Conservation (phyloP, 2,113 vertebrate species). For the Bubo scandiacus region DNA sequence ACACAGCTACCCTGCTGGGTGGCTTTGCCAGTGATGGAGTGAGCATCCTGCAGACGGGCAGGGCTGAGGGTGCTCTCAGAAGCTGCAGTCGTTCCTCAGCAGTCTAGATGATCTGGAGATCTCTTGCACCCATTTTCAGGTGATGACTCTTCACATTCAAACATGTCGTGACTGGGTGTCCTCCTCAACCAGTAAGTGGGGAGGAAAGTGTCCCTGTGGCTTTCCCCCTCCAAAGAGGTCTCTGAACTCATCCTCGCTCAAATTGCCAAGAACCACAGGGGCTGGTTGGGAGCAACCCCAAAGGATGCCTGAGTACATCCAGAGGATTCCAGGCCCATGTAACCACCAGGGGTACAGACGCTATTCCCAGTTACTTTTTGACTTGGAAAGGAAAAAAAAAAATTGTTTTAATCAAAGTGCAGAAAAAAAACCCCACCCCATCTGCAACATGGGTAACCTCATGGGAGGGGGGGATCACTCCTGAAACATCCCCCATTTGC, state of each 20-base stretch:
- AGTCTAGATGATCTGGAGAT: not conserved
- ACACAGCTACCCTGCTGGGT: no score
- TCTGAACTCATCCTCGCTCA: not conserved
- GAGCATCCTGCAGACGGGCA: not conserved
- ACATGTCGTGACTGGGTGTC: not conserved
- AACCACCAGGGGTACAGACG: not conserved
- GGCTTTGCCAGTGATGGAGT: not conserved
- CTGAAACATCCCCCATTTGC: not conserved
- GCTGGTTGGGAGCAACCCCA: not conserved
- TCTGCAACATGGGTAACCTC: not conserved
- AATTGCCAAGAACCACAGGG: not conserved
- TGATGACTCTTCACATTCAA: not conserved
- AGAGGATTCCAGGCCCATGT: not conserved
- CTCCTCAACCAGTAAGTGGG: not conserved
- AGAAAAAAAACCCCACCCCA: not conserved
- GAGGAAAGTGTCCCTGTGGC: not conserved
- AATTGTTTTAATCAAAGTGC: not conserved
- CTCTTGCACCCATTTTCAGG: not conserved
- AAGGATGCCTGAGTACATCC: not conserved
- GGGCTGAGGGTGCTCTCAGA: not conserved
- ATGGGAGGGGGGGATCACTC: not conserved
- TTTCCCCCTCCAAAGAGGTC: not conserved
- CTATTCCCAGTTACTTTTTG: not conserved
- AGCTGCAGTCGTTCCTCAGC: not conserved
- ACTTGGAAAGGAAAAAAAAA: not conserved